A percentile compares a stretch with the other conserved stretches of the same genome.
Conservation (phyloP, 2,113 vertebrate species). For the Chaenocephalus aceratus region DNA sequence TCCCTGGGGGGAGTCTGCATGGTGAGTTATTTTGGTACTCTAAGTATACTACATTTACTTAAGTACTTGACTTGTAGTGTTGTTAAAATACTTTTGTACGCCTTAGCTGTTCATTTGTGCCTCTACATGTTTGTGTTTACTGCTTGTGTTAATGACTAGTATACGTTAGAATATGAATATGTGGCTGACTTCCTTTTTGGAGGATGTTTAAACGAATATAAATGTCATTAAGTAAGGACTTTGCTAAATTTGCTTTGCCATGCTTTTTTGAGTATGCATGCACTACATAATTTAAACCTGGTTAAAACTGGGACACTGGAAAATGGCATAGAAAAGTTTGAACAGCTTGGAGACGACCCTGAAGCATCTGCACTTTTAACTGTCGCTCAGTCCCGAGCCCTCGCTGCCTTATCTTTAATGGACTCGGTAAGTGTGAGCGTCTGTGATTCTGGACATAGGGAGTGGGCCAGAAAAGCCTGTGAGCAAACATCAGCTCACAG, state of each 20-base stretch:
- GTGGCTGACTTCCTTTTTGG: neutral
- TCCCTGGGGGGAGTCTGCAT: neutral
- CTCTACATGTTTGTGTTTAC: neutral
- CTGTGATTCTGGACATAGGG: neutral
- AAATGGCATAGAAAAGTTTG: constrained; percentile 7
- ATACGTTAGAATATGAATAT: too few species aligned
- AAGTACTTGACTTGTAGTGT: too few species aligned
- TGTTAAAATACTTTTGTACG: too few species aligned
- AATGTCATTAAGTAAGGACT: neutral
- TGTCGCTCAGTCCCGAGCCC: neutral
- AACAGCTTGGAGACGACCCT: neutral
- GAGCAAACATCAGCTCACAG: neutral
- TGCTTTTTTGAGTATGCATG: neutral
- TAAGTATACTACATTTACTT: too few species aligned
- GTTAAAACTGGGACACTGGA: constrained; percentile 13
- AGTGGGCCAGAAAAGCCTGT: constrained; percentile 9
- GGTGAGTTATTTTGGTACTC: too few species aligned
- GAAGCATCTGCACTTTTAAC: neutral
- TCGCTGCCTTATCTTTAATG: neutral
- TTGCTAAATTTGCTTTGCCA: neutral
- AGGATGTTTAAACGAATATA: neutral
- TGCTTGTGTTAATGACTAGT: neutral
- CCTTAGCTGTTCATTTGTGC: too few species aligned
- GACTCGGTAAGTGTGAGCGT: neutral
- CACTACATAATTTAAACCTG: constrained; percentile 3